These are phyloP conservation scores for Heliconius hortense DNA, from an alignment of 2,888 invertebrate species.

Conservation along the genomic window DNA sequence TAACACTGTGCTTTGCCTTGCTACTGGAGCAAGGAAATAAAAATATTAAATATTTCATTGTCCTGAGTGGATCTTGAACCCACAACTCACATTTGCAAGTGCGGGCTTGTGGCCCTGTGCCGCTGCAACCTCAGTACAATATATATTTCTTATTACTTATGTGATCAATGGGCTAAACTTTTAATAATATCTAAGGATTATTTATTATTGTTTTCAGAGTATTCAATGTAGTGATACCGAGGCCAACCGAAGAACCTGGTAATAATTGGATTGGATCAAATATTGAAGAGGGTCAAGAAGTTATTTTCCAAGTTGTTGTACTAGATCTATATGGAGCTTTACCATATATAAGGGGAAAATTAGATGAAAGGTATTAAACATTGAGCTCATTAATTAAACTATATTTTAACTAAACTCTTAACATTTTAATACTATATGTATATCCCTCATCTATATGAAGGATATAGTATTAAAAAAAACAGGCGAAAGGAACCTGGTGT, in stretches of 20 bases:
- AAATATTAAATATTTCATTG: too few relatives aligned
- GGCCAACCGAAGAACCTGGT: slow-evolving; percentile 75
- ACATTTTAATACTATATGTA: too few relatives aligned
- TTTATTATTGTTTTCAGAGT: slow-evolving; percentile 63
- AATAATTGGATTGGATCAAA: slow-evolving; percentile 82
- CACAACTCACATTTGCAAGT: too few relatives aligned
- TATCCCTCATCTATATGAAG: too few relatives aligned
- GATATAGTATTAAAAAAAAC: background rate
- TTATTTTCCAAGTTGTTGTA: slow-evolving; percentile 82
- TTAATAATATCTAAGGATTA: background rate
- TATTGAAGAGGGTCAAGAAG: slow-evolving; percentile 82
- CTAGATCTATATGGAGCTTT: slow-evolving; percentile 82
- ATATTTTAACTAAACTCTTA: too few relatives aligned
- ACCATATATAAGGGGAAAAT: slow-evolving; percentile 84
- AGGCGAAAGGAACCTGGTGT: background rate
- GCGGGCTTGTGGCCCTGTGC: too few relatives aligned
- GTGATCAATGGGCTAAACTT: too few relatives aligned
- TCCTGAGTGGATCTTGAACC: too few relatives aligned
- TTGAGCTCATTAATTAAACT: background rate
- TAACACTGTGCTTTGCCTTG: too few relatives aligned
- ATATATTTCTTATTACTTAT: too few relatives aligned
- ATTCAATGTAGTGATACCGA: slow-evolving; percentile 87
- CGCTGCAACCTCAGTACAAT: too few relatives aligned
- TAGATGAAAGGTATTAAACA: slow-evolving; percentile 72
- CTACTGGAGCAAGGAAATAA: too few relatives aligned